Percentiles rank a stretch among this genome's conserved stretches.
phyloP scores from a whole-genome alignment of 2,888 invertebrate species.

The Mamestra brassicae region DNA sequence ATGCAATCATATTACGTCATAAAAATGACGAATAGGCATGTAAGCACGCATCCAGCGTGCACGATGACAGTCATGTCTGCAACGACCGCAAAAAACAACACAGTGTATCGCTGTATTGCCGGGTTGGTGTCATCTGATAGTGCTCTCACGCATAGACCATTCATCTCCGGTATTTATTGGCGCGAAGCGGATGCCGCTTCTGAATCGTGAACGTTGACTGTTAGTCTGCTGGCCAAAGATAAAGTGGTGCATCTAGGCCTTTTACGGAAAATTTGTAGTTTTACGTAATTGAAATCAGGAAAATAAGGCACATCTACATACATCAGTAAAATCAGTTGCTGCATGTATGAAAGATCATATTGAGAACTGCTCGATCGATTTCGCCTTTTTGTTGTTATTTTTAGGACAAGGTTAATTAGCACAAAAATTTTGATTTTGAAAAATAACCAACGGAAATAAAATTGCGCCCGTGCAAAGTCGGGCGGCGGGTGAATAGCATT shows the following conservation, averaged over 20 bases:
- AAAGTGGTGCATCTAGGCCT: background rate
- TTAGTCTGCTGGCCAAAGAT: slow-evolving; percentile 27
- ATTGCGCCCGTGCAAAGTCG: background rate
- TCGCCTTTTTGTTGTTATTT: too few relatives aligned
- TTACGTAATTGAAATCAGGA: too few relatives aligned
- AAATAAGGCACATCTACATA: too few relatives aligned
- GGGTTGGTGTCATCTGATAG: slow-evolving; percentile 78
- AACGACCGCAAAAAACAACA: slow-evolving; percentile 72
- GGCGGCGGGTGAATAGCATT: background rate
- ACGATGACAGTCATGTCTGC: slow-evolving; percentile 71
- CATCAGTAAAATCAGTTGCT: too few relatives aligned
- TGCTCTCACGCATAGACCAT: slow-evolving; percentile 84
- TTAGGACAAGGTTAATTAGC: background rate
- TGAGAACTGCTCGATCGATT: too few relatives aligned
- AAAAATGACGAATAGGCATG: slow-evolving; percentile 86
- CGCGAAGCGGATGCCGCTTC: slow-evolving; percentile 80
- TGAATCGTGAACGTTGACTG: slow-evolving; percentile 73
- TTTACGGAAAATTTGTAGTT: background rate
- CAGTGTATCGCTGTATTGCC: slow-evolving; percentile 56
- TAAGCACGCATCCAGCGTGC: slow-evolving; percentile 80
- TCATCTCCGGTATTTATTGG: slow-evolving; percentile 83
- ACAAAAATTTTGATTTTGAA: background rate
- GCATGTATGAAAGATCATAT: too few relatives aligned
- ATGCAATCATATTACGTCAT: slow-evolving; percentile 86
- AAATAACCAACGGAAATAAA: background rate